Evolutionary conservation across 2,888 invertebrate genomes (phyloP).

Genomic region (Corythucha ciliata): DNA sequence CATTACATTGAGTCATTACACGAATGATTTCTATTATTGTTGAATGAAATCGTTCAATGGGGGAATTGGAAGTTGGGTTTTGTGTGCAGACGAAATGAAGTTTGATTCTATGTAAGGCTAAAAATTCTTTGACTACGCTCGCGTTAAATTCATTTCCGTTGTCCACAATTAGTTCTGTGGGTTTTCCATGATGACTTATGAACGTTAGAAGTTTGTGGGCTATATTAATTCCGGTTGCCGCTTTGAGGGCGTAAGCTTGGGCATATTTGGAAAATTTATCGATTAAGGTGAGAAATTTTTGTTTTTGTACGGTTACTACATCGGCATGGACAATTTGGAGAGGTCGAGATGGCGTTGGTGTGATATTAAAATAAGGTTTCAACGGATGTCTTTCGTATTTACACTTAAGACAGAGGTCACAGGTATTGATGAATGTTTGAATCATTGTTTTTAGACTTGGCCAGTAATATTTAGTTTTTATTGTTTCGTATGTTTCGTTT

Average conservation of each 20-base stretch:
- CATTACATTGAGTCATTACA: constrained; percentile 1
- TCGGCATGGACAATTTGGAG: constrained; percentile 17
- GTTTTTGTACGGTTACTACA: constrained; percentile 9
- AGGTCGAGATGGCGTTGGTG: constrained; percentile 2
- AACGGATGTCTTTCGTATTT: constrained; percentile 20
- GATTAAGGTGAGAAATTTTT: constrained; percentile 15
- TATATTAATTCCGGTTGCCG: constrained; percentile 4
- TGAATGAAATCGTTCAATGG: constrained; percentile 21
- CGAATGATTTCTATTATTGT: constrained; percentile 18
- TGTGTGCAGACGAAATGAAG: constrained; percentile 18
- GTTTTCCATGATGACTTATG: constrained; percentile 18
- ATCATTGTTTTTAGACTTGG: constrained; percentile 16
- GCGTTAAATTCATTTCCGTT: constrained; percentile 16
- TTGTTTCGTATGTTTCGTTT: constrained; percentile 19
- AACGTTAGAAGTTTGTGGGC: constrained; percentile 13
- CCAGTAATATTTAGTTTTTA: constrained; percentile 19
- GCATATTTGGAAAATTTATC: constrained; percentile 20
- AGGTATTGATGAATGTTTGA: constrained; percentile 13
- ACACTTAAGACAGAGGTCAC: constrained; percentile 7
- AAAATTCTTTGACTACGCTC: constrained; percentile 19
- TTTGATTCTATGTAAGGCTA: constrained; percentile 15
- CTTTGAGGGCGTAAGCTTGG: constrained; percentile 5
- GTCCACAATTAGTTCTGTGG: constrained; percentile 7
- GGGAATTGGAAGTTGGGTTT: constrained; percentile 16
- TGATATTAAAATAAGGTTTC: constrained; percentile 10